Conservation (phyloP, 2,888 invertebrate genomes). For the Papilio elwesi region DNA sequence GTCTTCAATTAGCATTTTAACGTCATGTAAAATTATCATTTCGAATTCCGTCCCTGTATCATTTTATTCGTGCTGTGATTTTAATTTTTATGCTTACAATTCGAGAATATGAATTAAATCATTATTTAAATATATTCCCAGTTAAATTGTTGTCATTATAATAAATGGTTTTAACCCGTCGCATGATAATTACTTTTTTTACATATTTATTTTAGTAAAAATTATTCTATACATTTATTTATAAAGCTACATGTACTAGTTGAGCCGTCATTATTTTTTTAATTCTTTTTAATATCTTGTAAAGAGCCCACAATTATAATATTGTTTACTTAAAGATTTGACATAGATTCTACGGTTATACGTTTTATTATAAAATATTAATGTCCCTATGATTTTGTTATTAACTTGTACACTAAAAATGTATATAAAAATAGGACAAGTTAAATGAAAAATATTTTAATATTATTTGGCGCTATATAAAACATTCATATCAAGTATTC, state of each 20-base stretch:
- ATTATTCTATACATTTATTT: not conserved
- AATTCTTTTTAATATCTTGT: too few species aligned
- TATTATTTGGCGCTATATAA: conserved; percentile 7
- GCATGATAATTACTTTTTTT: not conserved
- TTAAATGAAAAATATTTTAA: not conserved
- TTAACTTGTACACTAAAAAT: not conserved
- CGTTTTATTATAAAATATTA: not conserved
- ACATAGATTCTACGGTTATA: not conserved
- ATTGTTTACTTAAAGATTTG: not conserved
- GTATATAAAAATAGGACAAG: not conserved
- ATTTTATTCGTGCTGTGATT: conserved; percentile 14
- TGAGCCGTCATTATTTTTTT: too few species aligned
- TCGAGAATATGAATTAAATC: not conserved
- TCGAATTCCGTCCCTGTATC: conserved; percentile 23
- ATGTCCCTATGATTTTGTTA: not conserved
- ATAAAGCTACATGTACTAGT: too few species aligned
- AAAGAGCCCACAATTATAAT: too few species aligned
- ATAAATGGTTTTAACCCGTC: not conserved
- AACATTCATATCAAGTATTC: conserved; percentile 28
- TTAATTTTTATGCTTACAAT: conserved; percentile 4
- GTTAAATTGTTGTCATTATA: not conserved
- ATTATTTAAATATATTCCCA: not conserved
- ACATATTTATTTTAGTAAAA: not conserved
- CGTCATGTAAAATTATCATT: not conserved
- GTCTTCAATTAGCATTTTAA: conserved; percentile 1